Percentiles rank a stretch among this genome's conserved stretches.
phyloP scores from a whole-genome alignment of 64 coral and sea anemone genomes.

The Montipora efflorescens region DNA sequence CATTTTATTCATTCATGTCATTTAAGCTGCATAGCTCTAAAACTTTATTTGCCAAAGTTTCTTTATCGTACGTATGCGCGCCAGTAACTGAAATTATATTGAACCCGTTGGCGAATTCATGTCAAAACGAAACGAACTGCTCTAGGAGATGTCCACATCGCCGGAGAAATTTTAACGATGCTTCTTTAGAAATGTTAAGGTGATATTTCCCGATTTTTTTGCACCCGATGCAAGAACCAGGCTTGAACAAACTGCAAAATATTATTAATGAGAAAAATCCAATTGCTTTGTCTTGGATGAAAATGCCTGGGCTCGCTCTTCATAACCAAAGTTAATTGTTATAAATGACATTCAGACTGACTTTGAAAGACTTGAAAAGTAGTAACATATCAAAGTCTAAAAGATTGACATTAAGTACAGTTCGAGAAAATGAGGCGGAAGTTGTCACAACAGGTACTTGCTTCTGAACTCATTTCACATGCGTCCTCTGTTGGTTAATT shows the following conservation, averaged over 20 bases:
- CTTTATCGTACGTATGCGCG: too few species aligned
- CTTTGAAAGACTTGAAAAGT: too few species aligned
- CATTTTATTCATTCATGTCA: too few species aligned
- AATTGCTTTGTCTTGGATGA: background rate
- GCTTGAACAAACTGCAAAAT: background rate
- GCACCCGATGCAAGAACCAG: background rate
- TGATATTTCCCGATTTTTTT: slow-evolving; percentile 1
- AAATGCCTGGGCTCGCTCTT: background rate
- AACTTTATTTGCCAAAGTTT: too few species aligned
- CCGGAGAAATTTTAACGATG: background rate
- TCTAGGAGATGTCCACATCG: background rate
- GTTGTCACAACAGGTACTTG: too few species aligned
- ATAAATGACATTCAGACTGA: background rate
- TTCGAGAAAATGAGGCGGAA: too few species aligned
- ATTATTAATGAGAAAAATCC: background rate
- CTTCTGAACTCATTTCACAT: too few species aligned
- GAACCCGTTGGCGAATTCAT: background rate
- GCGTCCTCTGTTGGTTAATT: too few species aligned
- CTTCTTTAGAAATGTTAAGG: background rate
- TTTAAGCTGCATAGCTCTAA: too few species aligned
- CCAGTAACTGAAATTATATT: background rate
- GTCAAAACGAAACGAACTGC: background rate
- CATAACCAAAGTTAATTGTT: background rate
- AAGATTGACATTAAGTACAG: too few species aligned
- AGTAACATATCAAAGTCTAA: too few species aligned